phyloP scores from a whole-genome alignment of 2,797 vertebrate species.

The Podargus strigoides region DNA sequence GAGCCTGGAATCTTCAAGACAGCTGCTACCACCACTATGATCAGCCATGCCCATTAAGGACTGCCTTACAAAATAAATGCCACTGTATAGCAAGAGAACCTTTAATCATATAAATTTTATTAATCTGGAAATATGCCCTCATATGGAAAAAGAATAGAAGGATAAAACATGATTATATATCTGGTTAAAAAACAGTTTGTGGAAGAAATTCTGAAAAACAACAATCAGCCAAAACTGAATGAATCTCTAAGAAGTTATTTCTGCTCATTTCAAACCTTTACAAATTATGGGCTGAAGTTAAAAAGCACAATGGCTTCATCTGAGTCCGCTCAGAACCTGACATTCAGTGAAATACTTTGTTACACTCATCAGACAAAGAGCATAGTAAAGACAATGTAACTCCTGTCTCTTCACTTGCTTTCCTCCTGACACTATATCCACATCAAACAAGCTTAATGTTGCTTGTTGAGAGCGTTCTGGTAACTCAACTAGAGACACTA shows the following conservation, averaged over 20 bases:
- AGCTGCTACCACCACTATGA: neutral
- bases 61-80: neutral
- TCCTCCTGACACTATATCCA: neutral
- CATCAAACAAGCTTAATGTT: neutral
- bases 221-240: neutral
- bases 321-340: neutral
- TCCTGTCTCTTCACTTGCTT: neutral
- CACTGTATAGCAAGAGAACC: neutral
- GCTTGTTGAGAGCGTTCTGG: neutral
- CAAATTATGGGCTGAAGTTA: neutral
- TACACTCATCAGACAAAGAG: neutral
- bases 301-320: neutral
- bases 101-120: neutral
- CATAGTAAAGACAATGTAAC: neutral
- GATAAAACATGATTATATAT: neutral
- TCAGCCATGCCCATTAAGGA: neutral
- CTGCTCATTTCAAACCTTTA: neutral
- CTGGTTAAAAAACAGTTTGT: neutral
- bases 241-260: neutral
- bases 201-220: neutral
- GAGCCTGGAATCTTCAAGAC: neutral
- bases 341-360: neutral
- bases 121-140: neutral
- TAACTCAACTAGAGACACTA: neutral
- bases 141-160: neutral